Conservation (phyloP, 1,140 invertebrate genomes). For the Euura lappo region DNA sequence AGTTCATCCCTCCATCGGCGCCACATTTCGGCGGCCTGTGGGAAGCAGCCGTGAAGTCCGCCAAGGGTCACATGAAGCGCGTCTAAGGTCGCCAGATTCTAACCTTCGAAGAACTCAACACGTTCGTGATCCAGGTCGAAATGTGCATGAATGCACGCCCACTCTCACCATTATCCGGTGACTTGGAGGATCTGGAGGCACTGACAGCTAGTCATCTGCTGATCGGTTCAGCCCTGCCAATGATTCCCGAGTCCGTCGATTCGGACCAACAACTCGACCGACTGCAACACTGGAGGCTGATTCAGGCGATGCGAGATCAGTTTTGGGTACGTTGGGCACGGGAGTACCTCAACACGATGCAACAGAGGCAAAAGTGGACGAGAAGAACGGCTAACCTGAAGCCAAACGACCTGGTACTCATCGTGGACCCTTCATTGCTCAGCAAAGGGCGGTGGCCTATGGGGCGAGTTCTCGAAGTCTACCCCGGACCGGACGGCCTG, state of each 20-base stretch:
- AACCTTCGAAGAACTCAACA: constrained; percentile 17
- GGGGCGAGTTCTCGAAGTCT: constrained; percentile 18
- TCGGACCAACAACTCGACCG: constrained; percentile 14
- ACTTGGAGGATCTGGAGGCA: constrained; percentile 16
- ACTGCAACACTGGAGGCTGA: constrained; percentile 30
- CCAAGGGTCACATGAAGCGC: constrained; percentile 39
- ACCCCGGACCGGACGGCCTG: constrained; percentile 16
- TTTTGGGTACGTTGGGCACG: constrained; percentile 35
- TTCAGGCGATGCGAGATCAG: constrained; percentile 25
- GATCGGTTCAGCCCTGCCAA: constrained; percentile 17
- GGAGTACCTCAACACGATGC: constrained; percentile 32
- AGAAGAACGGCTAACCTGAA: constrained; percentile 4
- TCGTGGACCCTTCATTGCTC: constrained; percentile 14
- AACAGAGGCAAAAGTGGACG: constrained; percentile 20
- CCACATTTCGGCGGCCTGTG: constrained; percentile 53
- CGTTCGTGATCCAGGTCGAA: constrained; percentile 17
- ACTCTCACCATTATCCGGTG: constrained; percentile 21
- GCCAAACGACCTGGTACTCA: constrained; percentile 14
- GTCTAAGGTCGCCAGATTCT: constrained; percentile 23
- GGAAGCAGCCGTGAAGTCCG: constrained; percentile 47
- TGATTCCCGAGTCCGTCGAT: constrained; percentile 18
- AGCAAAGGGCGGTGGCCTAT: constrained; percentile 11
- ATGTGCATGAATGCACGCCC: constrained; percentile 31
- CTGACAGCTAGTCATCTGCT: constrained; percentile 23
- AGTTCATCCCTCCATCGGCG: constrained; percentile 48